phyloP scores from a whole-genome alignment of 53 echinoderm and acorn worm genomes.

The Mesocentrotus franciscanus region DNA sequence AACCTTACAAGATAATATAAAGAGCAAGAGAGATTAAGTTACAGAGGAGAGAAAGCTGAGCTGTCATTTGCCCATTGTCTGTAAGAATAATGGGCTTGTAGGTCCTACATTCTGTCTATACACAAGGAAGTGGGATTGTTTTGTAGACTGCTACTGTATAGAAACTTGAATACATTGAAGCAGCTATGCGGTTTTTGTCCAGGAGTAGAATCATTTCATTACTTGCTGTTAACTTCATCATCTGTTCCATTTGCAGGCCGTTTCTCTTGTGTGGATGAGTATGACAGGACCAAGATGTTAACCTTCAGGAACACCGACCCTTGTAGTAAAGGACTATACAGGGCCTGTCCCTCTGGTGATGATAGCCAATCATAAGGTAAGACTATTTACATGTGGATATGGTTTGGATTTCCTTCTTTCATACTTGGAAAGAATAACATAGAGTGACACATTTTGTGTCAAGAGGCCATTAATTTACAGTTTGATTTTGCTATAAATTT shows the following conservation, averaged over 20 bases:
- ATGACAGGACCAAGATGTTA: slow-evolving; percentile 33
- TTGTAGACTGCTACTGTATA: slow-evolving; percentile 34
- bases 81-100: background rate
- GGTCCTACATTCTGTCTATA: background rate
- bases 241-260: slow-evolving; percentile 13
- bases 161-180: background rate
- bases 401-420: background rate
- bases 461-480: background rate
- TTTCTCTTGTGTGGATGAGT: slow-evolving; percentile 17
- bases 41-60: slow-evolving; percentile 11
- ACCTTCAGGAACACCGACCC: slow-evolving; percentile 62
- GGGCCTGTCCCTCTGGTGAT: slow-evolving; percentile 17
- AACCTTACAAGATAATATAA: background rate
- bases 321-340: slow-evolving; percentile 51
- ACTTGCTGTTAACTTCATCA: background rate
- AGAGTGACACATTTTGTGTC: background rate
- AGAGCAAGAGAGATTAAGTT: slow-evolving; percentile 7
- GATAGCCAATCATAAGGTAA: slow-evolving; percentile 35
- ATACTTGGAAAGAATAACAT: background rate
- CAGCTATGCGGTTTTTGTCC: background rate
- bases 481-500: background rate
- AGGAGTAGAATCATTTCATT: background rate
- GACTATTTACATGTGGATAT: background rate
- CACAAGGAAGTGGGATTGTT: slow-evolving; percentile 18
- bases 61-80: background rate